Base-by-base conservation (phyloP, 2,797 vertebrate genomes). In the Nyctibius grandis region DNA sequence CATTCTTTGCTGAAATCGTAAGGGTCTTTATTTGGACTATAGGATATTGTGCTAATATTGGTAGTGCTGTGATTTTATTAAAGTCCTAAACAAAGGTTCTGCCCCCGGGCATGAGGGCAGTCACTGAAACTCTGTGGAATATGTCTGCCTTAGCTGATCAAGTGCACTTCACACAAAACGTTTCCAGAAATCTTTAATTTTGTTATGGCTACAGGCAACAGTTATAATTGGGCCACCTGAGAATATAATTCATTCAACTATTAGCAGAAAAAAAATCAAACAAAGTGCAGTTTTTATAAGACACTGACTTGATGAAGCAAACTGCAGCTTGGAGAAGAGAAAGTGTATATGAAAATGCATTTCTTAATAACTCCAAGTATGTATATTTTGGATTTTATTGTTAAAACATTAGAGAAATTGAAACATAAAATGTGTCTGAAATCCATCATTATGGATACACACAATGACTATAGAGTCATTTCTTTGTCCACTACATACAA, bases 161-260 rank as follows among this genome's bases (percentile, higher is more conserved):
- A 96, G 83, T 95, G 63, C 78, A 88, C 83, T 96, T 97, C 97
- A 97, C 74, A 94, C 85, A 95, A 93, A 96, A 96, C 6, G 9
- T 96, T 96, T 97, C 95, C 94, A 97, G 94, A 97, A 97, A 96
- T 94, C 96, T 97, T 96, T 96, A 95, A 94, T 97, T 96, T 96
- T 95, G 85, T 96, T 96, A 78, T 96, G 90, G 95, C 96, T 95
- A 93, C 83, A 93, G 97, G 95, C 96, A 96, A 91, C 61, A 95
- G 90, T 96, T 97, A 96, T 97, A 97, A 97, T 97, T 97, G 93
- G 91, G 95, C 90, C 96, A 96, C 96, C 89, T 96, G 97, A 96
- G 97, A 97, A 77, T 96, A 93, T 93, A 94, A 96, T 91, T 97
- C 93, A 90, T 95, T 97, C 93, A 92, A 81, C 88, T 97, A 83